phyloP scores from a whole-genome alignment of 2,888 invertebrate species.

The Scelioninae gen. 2 region DNA sequence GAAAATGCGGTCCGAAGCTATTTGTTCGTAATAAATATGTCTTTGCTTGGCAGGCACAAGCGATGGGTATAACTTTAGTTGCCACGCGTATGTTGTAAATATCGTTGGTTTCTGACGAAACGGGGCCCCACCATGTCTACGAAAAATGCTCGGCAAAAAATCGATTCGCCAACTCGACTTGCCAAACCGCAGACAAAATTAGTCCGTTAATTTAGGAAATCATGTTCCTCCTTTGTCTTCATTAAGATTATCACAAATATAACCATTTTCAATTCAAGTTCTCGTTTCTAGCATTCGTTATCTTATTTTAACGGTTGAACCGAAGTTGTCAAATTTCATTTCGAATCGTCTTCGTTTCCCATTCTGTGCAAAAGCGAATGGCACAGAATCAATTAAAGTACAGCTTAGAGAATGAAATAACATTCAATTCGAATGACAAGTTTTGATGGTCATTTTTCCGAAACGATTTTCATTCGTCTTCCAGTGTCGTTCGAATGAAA shows the following conservation, averaged over 20 bases:
- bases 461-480: too few relatives aligned
- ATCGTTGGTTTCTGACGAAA: conserved; percentile 32
- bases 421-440: too few relatives aligned
- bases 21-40: conserved; percentile 45
- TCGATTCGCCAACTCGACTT: conserved; percentile 26
- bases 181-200: conserved; percentile 46
- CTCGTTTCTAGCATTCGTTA: conserved; percentile 5
- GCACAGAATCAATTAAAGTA: too few relatives aligned
- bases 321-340: too few relatives aligned
- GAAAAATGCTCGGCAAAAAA: conserved; percentile 33
- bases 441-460: too few relatives aligned
- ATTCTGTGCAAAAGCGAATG: too few relatives aligned
- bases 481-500: too few relatives aligned
- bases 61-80: conserved; percentile 29
- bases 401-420: too few relatives aligned
- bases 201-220: conserved; percentile 35
- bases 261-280: conserved; percentile 9
- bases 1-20: conserved; percentile 26
- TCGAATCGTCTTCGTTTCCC: too few relatives aligned
- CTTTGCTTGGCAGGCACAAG: conserved; percentile 44
- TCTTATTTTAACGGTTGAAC: too few relatives aligned
- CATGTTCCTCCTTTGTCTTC: conserved; percentile 23
- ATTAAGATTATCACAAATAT: conserved; percentile 33
- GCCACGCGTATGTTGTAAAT: conserved; percentile 27
- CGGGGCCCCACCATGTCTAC: conserved; percentile 29